Evolutionary conservation across 2,888 invertebrate genomes (phyloP).

Genomic region (Chloroclysta siterata): DNA sequence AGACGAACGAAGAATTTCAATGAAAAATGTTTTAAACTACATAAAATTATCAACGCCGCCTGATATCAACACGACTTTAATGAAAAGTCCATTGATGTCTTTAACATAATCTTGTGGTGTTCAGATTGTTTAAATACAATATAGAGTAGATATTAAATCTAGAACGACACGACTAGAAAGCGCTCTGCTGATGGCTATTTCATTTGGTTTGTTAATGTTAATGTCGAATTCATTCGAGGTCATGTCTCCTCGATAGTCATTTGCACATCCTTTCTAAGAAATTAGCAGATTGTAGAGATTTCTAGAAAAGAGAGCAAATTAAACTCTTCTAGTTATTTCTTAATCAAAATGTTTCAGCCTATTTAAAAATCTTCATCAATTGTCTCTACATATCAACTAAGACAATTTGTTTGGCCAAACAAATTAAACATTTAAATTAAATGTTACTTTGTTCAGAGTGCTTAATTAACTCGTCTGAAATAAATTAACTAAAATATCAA

Average conservation of each 20-base stretch:
- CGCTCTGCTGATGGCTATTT: slow-evolving; percentile 2
- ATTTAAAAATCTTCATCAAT: no score
- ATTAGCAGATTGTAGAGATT: neutral
- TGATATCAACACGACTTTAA: no score
- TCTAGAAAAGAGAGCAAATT: neutral
- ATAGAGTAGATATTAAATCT: neutral
- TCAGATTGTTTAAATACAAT: neutral
- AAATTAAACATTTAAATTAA: neutral
- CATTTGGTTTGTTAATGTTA: slow-evolving; percentile 28
- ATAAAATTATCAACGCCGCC: no score
- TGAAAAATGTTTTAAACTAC: neutral
- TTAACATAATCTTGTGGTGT: no score
- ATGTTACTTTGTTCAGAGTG: slow-evolving; percentile 11
- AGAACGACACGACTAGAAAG: slow-evolving; percentile 12
- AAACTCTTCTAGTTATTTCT: no score
- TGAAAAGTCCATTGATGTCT: no score
- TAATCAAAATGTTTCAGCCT: no score
- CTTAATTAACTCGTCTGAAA: slow-evolving; percentile 29
- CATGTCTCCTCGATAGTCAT: slow-evolving; percentile 4
- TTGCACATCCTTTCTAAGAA: slow-evolving; percentile 14
- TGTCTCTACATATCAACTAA: neutral
- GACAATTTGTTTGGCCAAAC: neutral
- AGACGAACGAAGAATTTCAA: no score
- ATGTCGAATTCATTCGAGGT: slow-evolving; percentile 18
- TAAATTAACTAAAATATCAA: slow-evolving; percentile 37